Evolutionary conservation across 2,113 vertebrate genomes (phyloP).

Genomic region (Scophthalmus maximus): DNA sequence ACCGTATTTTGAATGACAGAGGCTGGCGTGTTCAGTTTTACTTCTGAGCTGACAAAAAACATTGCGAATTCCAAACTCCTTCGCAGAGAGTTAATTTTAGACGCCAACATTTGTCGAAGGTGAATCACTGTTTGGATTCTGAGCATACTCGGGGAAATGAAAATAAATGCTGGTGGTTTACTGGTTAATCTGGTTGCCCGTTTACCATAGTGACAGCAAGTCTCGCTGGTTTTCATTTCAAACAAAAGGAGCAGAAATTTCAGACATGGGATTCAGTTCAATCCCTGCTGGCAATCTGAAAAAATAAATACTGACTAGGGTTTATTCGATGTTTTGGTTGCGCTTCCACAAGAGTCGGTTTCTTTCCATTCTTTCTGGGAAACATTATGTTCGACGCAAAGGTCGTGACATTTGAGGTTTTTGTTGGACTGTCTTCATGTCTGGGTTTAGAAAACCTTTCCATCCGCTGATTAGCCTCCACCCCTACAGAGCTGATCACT

Average conservation of each 20-base stretch:
- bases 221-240: constrained; percentile 12
- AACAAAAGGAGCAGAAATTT: constrained; percentile 43
- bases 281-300: constrained; percentile 31
- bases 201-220: constrained; percentile 46
- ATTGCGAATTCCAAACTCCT: too few species aligned
- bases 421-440: constrained; percentile 42
- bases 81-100: background rate
- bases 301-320: constrained; percentile 27
- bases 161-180: constrained; percentile 34
- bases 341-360: constrained; percentile 3
- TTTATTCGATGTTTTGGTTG: constrained; percentile 19
- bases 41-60: too few species aligned
- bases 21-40: background rate
- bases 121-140: constrained; percentile 21
- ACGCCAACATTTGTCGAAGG: background rate
- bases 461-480: constrained; percentile 61
- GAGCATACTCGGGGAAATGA: constrained; percentile 11
- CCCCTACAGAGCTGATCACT: constrained; percentile 63
- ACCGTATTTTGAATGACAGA: background rate
- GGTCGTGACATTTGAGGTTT: constrained; percentile 58
- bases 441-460: constrained; percentile 53
- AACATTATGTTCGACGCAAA: constrained; percentile 39
- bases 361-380: constrained; percentile 18
- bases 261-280: constrained; percentile 18
- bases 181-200: constrained; percentile 33